Conservation (phyloP, 2,113 vertebrate genomes). For the Ascaphus truei region DNA sequence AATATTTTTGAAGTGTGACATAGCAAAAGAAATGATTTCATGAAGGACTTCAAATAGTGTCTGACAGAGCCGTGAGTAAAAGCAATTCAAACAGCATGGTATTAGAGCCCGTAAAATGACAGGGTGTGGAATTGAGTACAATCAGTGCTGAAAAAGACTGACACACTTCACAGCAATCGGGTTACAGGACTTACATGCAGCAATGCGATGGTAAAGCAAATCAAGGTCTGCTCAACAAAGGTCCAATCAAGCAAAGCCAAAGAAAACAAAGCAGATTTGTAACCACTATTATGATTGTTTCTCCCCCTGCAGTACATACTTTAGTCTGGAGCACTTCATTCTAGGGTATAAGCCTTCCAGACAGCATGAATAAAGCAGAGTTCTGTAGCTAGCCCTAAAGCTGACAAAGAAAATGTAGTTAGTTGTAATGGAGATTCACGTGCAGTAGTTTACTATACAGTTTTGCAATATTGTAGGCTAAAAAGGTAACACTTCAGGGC, state of each 20-base stretch:
- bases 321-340: too few relatives aligned
- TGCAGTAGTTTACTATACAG: too few relatives aligned
- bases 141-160: slow-evolving; percentile 6
- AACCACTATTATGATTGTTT: slow-evolving; percentile 5
- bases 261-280: slow-evolving; percentile 13
- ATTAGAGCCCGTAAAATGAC: slow-evolving; percentile 27
- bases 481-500: too few relatives aligned
- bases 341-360: too few relatives aligned
- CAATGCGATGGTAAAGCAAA: not conserved
- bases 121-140: slow-evolving; percentile 23
- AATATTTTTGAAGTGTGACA: slow-evolving; percentile 34
- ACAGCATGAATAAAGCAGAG: too few relatives aligned
- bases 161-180: slow-evolving; percentile 29
- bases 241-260: slow-evolving; percentile 1
- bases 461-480: too few relatives aligned
- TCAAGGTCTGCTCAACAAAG: slow-evolving; percentile 12
- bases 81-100: slow-evolving; percentile 16
- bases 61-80: slow-evolving; percentile 16
- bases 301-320: not conserved
- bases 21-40: slow-evolving; percentile 30
- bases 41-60: slow-evolving; percentile 15
- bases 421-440: too few relatives aligned
- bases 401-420: too few relatives aligned
- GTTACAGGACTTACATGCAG: slow-evolving; percentile 11
- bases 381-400: too few relatives aligned